These are phyloP conservation scores for Notechis scutatus DNA, from an alignment of 2,113 vertebrate species.

Conservation along the genomic window DNA sequence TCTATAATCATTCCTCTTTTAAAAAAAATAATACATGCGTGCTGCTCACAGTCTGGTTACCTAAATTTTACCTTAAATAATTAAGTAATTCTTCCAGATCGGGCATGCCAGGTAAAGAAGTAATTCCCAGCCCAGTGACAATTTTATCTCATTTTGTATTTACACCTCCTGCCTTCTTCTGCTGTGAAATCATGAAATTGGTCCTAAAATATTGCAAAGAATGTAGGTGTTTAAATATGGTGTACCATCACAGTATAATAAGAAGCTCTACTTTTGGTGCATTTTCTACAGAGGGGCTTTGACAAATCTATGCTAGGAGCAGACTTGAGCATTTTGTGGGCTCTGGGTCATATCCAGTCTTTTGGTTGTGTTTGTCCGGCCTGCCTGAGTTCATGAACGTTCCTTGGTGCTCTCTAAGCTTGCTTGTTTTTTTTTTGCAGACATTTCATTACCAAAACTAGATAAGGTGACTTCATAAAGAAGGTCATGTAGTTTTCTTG, in stretches of 20 bases:
- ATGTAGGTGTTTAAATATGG: not conserved
- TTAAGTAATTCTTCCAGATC: not conserved
- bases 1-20: not conserved
- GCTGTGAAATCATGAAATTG: not conserved
- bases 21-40: not conserved
- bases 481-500: not conserved
- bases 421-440: too few species aligned
- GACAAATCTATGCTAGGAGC: not conserved
- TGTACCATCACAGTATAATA: not conserved
- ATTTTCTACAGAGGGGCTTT: not conserved
- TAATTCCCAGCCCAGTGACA: not conserved
- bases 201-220: not conserved
- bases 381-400: not conserved
- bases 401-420: too few species aligned
- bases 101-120: not conserved
- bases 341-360: too few species aligned
- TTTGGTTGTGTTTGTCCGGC: too few species aligned
- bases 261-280: not conserved
- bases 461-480: not conserved
- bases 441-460: too few species aligned
- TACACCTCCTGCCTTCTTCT: not conserved
- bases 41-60: not conserved
- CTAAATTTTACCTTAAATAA: not conserved
- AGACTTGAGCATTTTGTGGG: not conserved
- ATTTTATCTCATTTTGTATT: not conserved